Base-by-base conservation (phyloP, 2,888 invertebrate genomes). In the Plebejus argus region DNA sequence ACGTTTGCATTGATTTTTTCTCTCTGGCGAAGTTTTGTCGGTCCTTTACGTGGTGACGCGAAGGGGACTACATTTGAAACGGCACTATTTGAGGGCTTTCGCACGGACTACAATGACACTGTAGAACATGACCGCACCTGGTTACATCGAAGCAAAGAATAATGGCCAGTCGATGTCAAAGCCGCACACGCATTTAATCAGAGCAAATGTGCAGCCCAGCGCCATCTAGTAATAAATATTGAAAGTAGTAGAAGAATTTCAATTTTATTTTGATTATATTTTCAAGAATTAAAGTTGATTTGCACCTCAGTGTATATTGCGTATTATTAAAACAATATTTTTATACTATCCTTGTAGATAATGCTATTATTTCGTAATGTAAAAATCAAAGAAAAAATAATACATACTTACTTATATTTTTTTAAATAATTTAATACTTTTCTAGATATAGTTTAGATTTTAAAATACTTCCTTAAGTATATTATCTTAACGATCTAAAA, bases 31-130 rank as follows among this genome's bases (percentile, higher is more conserved):
- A 89, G 82, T 88, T 88, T 86, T 86, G 84, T 81, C 87, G 85
- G 88, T 87, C 86, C 90, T 89, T 88, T 84, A 86, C 83, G 85
- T 90, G 82, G 83, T 83, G 87, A 84, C 87, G 89, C 91, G 84
- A 90, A 91, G 84, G 87, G 88, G 94, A 93, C 94, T 94, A 94
- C 94, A 94, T 94, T 94, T 92, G 94, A 94, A 92, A 86, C 86
- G 89, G 87, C 91, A 94, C 91, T 89, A 80, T 85, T 86, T 84
- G 66, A 89, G 93, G 92, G 91, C 92, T 93, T 93, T 92, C 90
- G 87, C 86, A 85, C 88, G 91, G 92, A 92, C 92, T 93, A 92
- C 91, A 94, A 93, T 92, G 91, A 93, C 91, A 92, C 92, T 86
- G 86, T 84, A 88, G 86, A 79, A 93, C 91, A 90, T 93, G 88